These are phyloP conservation scores for Willisornis vidua DNA, from an alignment of 2,113 vertebrate genomes.

Conservation along the genomic window DNA sequence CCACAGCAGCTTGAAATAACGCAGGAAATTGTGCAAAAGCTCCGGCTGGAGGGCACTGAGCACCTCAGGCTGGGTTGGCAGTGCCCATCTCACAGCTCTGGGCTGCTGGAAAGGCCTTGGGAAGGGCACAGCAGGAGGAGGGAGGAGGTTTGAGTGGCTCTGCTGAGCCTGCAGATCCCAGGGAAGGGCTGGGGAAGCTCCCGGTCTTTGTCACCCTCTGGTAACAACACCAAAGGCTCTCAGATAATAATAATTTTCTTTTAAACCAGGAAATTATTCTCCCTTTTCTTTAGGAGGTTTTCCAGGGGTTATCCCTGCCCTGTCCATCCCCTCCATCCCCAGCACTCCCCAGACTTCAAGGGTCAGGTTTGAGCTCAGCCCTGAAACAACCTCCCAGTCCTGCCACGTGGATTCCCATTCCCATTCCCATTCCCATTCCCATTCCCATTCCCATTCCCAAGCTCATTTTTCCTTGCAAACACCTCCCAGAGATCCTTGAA, in stretches of 20 bases:
- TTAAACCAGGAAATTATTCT: background rate
- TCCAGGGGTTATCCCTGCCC: background rate
- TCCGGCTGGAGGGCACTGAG: background rate
- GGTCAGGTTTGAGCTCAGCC: background rate
- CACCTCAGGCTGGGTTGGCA: fast-evolving
- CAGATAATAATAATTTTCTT: background rate
- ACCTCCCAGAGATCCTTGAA: background rate
- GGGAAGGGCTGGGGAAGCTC: background rate
- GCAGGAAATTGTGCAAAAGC: slow-evolving; percentile 41
- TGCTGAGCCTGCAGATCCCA: fast-evolving
- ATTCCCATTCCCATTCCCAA: background rate
- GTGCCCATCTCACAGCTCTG: background rate
- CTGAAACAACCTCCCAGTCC: background rate
- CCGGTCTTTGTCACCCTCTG: no score
- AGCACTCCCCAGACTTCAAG: background rate
- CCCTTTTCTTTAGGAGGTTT: background rate
- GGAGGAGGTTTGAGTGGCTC: background rate
- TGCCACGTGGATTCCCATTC: background rate
- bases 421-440: no score
- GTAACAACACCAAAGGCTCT: background rate
- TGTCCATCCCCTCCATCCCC: background rate
- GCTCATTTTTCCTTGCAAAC: background rate
- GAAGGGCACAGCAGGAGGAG: background rate
- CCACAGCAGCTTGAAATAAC: background rate
- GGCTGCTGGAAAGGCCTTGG: no score